Evolutionary conservation across 2,888 invertebrate genomes (phyloP), one percentile per base, ranked within the genome.

Genomic region (Pachymerium ferrugineum): DNA sequence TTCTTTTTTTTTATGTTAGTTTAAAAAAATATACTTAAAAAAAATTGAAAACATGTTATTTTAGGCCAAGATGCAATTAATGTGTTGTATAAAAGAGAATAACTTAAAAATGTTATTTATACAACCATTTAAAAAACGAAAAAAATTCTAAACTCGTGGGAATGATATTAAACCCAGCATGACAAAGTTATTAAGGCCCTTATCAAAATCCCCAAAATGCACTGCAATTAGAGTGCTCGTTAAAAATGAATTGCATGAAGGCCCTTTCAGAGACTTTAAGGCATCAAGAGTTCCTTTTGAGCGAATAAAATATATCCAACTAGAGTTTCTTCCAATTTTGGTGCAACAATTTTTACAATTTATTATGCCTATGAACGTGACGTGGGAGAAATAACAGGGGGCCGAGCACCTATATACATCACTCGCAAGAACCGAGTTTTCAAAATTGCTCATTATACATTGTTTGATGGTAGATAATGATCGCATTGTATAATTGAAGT

Each of bases 321-420:
- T 28, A 22, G 22, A 25, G n/a, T n/a, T 25, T 54, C 38, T n/a
- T 54, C 54, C 6, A 2, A 10, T 1, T 25, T 22, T 25, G 22
- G 2, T 54, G 12, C 54, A 54, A 54, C 54, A 8, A n/a, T 54
- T 54, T 54, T 54, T 28, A 25, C 54, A 54, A 54, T 54, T 54
- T 54, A 54, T 54, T 54, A 54, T 1, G 3, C 54, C 19, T 54
- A 28, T 25, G 28, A 54, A 54, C 54, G 54, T 54, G 54, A 54
- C 54, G 54, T 54, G 54, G 28, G 54, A 54, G 54, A 54, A 28
- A 54, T 54, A 54, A 54, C 54, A 54, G 54, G 54, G n/a, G n/a
- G 25, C 28, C 47, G 25, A 54, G 54, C 54, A 14, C 25, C 54
- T 54, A 1, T 25, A 54, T 54, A 54, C 54, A 54, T 54, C 54